phyloP scores from a whole-genome alignment of 37 sponge, comb jelly and placozoan genomes.

The Ephydatia muelleri region DNA sequence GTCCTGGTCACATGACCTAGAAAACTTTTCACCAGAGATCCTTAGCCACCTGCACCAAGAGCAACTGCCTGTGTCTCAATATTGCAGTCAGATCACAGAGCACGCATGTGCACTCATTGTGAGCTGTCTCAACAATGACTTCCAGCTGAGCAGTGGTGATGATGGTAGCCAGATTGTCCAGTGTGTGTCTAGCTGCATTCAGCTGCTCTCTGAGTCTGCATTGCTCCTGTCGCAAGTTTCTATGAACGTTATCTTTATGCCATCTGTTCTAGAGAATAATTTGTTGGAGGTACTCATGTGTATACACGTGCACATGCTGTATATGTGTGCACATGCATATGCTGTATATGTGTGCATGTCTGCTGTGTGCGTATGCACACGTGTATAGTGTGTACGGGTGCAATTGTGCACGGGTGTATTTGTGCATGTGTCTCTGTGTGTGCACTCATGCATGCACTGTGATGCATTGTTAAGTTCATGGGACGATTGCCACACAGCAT shows the following conservation, averaged over 20 bases:
- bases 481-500: background rate
- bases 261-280: background rate
- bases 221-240: background rate
- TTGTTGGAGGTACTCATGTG: background rate
- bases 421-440: background rate
- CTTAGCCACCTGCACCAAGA: conserved; percentile 24
- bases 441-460: background rate
- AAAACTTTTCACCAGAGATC: conserved; percentile 25
- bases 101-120: conserved; percentile 8
- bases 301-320: background rate
- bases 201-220: conserved; percentile 2
- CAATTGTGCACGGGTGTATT: too few relatives aligned
- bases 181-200: background rate
- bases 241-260: background rate
- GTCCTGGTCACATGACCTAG: conserved; percentile 10
- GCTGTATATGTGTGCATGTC: too few relatives aligned
- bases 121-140: conserved; percentile 13
- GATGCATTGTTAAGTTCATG: background rate
- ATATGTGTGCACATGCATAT: background rate
- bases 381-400: too few relatives aligned
- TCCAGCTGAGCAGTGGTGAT: background rate
- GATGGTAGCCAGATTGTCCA: background rate
- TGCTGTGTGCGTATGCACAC: background rate
- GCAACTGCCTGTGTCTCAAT: conserved; percentile 33
- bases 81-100: conserved; percentile 8